A percentile compares a stretch with the other conserved stretches of the same genome.
phyloP scores from a whole-genome alignment of 2,797 vertebrate species.

The Enteromius unitaeniatus region DNA sequence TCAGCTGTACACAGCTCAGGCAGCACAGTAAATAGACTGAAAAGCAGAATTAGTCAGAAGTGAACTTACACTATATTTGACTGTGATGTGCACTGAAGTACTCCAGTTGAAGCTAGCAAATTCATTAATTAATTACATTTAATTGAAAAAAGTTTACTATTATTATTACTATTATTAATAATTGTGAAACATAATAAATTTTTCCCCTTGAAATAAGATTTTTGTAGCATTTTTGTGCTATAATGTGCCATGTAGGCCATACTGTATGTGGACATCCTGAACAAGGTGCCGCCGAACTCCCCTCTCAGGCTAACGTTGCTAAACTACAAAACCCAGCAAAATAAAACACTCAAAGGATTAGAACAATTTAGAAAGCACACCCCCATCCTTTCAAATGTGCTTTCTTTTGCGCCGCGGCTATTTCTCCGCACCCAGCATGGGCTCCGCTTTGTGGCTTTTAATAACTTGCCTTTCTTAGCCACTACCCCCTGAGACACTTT shows the following conservation, averaged over 20 bases:
- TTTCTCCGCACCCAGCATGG: conserved; percentile 92
- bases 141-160: neutral
- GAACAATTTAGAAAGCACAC: conserved; percentile 89
- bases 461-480: conserved; percentile 94
- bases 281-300: conserved; percentile 62
- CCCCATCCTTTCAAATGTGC: conserved; percentile 87
- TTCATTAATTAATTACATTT: neutral
- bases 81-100: conserved; percentile 1
- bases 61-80: neutral
- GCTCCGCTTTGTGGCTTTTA: conserved; percentile 95
- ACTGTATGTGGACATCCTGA: conserved; percentile 8
- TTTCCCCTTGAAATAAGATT: neutral
- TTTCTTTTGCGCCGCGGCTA: conserved; percentile 88
- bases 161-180: neutral
- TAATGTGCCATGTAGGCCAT: conserved; percentile 27
- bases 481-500: conserved; percentile 88
- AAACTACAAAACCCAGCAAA: conserved; percentile 85
- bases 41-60: conserved; percentile 67
- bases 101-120: neutral
- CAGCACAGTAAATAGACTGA: conserved; percentile 62
- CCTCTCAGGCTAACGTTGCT: conserved; percentile 74
- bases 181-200: neutral
- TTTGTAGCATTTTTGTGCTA: conserved; percentile 25
- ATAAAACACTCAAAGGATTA: conserved; percentile 94
- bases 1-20: conserved; percentile 67